phyloP scores from a whole-genome alignment of 2,113 vertebrate species.

The Ammospiza caudacuta region DNA sequence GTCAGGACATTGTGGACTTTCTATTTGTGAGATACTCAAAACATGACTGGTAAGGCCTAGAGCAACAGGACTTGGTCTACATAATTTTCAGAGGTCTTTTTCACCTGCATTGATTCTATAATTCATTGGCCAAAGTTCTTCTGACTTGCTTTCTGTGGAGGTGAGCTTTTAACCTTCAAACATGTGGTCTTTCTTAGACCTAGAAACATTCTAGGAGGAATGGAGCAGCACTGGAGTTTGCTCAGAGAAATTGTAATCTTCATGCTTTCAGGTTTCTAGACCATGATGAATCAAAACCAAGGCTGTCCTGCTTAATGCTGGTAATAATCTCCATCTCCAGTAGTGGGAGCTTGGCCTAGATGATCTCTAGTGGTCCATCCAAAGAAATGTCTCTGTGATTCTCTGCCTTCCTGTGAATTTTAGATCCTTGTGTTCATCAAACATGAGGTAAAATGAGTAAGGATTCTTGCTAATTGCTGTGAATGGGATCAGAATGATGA shows the following conservation, averaged over 20 bases:
- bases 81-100: not conserved
- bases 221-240: not conserved
- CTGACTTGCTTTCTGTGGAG: not conserved
- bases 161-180: not conserved
- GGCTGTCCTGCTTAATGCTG: not conserved
- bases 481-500: not conserved
- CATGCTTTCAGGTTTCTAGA: not conserved
- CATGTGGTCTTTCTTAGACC: not conserved
- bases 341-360: not conserved
- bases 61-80: not conserved
- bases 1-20: not conserved
- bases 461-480: not conserved
- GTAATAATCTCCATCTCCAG: not conserved
- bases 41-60: not conserved
- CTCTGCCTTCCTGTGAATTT: not conserved
- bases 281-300: not conserved
- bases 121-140: not conserved
- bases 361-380: not conserved
- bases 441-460: not conserved
- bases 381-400: not conserved
- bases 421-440: not conserved
- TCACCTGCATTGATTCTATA: not conserved
- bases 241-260: not conserved
- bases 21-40: not conserved
- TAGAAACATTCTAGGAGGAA: not conserved